These are phyloP conservation scores for Pogonus chalceus DNA, from an alignment of 1,140 invertebrate species.

Conservation along the genomic window DNA sequence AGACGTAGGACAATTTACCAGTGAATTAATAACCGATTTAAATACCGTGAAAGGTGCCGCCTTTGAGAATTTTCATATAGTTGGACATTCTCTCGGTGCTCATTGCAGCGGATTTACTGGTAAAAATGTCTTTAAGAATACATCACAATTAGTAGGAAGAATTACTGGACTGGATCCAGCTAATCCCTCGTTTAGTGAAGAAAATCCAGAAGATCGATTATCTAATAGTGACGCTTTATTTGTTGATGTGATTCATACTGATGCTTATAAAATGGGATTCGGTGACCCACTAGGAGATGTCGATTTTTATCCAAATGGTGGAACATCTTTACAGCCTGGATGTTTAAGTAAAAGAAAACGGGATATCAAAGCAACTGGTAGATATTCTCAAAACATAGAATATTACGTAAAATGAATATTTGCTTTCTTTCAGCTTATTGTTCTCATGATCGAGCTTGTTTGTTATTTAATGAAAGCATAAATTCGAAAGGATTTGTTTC, in stretches of 20 bases:
- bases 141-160: slow-evolving; percentile 4
- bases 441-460: too few species aligned
- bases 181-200: slow-evolving; percentile 27
- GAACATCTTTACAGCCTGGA: slow-evolving; percentile 63
- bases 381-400: too few species aligned
- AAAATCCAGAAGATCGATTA: slow-evolving; percentile 44
- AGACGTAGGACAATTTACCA: slow-evolving; percentile 14
- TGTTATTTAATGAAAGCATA: too few species aligned
- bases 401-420: too few species aligned
- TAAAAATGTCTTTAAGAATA: neutral
- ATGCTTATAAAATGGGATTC: slow-evolving; percentile 65
- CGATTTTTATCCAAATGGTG: slow-evolving; percentile 78
- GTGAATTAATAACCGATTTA: slow-evolving; percentile 19
- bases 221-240: slow-evolving; percentile 66
- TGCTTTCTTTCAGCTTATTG: too few species aligned
- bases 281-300: slow-evolving; percentile 62
- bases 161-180: neutral
- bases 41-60: neutral
- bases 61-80: slow-evolving; percentile 42
- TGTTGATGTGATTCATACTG: slow-evolving; percentile 85
- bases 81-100: slow-evolving; percentile 37
- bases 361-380: too few species aligned
- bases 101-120: neutral
- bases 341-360: slow-evolving; percentile 42
- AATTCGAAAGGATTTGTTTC: too few species aligned